Base-by-base conservation (phyloP, 1,140 invertebrate species). In the Pissodes strobi region DNA sequence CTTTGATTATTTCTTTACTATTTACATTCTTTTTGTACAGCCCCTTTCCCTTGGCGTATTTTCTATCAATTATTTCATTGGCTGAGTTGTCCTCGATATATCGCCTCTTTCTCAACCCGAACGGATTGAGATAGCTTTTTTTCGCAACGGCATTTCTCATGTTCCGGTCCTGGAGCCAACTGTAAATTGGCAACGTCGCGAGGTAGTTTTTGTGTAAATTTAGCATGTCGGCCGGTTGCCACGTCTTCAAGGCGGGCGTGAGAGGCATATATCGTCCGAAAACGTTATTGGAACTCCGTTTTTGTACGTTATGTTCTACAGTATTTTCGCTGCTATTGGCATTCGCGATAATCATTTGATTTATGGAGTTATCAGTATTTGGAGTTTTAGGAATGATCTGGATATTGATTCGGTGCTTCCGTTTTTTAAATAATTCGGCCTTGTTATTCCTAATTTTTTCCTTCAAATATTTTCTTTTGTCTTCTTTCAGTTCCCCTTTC, bases 221-320 rank as follows among this genome's bases (percentile, higher is more conserved):
- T 9, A 69, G 41, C 8, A 71, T 63, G 18, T 73, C 69, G 1
- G 48, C 25, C 38, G 67, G 67, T 64, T 67, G 64, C 69, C 64
- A 69, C 4, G 45, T 17, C 51, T 57, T 58, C 13, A 71, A 46
- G 10, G 25, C 48, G 15, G 41, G 23, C 1, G 57, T 64, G 9
- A 64, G 15, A 8, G 67, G 59, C 51, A 64, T 39, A 34, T 71
- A 69, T 12, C 58, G 27, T 17, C 64, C 58, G 49, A 66, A 64
- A 5, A 53, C 37, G 17, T 55, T 21, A 18, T 65, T 59, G 8
- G 2, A 23, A 30, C 15, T 38, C 10, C 15, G 12, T 10, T 13
- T 12, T 10, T n/a, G 2, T 38, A 38, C 2, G 2, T 10, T n/a
- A 3, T 25, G 6, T 49, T 25, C 15, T 8, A 49, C 19, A 19